Percentiles rank a stretch among this genome's conserved stretches.
phyloP scores from a whole-genome alignment of 2,888 invertebrate species.

The Meghimatium bilineatum region DNA sequence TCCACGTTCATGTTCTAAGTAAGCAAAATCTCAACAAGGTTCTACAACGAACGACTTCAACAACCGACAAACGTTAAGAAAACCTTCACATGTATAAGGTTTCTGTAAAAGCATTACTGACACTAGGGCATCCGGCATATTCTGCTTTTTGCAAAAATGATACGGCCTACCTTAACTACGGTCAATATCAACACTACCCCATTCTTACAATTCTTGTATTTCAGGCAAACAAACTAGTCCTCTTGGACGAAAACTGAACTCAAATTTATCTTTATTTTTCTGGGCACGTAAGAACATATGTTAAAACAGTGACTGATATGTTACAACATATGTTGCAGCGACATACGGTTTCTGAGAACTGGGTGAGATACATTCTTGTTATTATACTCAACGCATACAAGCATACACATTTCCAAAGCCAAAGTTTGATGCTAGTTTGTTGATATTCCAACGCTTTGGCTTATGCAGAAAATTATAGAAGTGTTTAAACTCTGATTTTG shows the following conservation, averaged over 20 bases:
- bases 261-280: neutral
- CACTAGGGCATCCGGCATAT: neutral
- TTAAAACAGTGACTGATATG: neutral
- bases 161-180: neutral
- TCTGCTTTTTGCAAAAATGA: neutral
- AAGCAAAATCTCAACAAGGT: neutral
- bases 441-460: too few relatives aligned
- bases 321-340: neutral
- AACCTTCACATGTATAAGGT: neutral
- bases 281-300: neutral
- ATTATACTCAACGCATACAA: too few relatives aligned
- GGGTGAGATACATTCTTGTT: neutral
- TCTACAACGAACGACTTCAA: neutral
- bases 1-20: neutral
- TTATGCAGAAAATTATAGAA: too few relatives aligned
- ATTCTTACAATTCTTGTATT: neutral
- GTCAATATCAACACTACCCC: neutral
- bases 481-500: too few relatives aligned
- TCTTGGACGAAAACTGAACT: neutral
- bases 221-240: neutral
- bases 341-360: neutral
- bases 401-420: too few relatives aligned
- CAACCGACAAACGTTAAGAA: neutral
- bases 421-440: too few relatives aligned
- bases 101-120: neutral